A percentile compares a stretch with the other conserved stretches of the same genome.
Evolutionary conservation across 2,113 vertebrate species (phyloP).

Genomic region (Pavo muticus): DNA sequence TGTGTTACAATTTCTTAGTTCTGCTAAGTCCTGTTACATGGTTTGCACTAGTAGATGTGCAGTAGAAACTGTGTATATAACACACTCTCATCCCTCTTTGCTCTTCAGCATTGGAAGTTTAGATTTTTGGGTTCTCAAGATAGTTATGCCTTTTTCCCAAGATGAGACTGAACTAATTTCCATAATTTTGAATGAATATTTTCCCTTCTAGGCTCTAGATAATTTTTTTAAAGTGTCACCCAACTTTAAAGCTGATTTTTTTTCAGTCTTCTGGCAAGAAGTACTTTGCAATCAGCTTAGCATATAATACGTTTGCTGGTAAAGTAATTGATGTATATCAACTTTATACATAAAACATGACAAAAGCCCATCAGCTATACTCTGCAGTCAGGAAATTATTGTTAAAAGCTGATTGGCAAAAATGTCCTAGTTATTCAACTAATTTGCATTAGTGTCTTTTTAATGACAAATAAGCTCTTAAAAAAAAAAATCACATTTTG

Average conservation of each 20-base stretch:
- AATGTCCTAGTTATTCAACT: conserved; percentile 42
- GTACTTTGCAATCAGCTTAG: conserved; percentile 55
- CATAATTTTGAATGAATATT: neutral
- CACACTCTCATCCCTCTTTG: neutral
- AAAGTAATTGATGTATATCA: conserved; percentile 65
- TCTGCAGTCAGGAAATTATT: conserved; percentile 46
- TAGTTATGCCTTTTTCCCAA: neutral
- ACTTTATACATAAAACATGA: conserved; percentile 66
- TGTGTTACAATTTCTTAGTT: neutral
- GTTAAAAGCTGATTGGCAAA: conserved; percentile 47
- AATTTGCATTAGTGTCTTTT: conserved; percentile 22
- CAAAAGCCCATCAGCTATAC: conserved; percentile 46
- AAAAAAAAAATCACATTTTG: conserved; percentile 1
- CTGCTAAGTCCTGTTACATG: neutral
- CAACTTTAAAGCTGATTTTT: neutral
- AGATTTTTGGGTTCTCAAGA: neutral
- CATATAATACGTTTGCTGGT: conserved; percentile 21
- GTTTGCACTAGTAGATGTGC: neutral
- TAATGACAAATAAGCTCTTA: conserved; percentile 23
- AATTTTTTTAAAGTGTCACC: neutral
- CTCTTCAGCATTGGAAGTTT: neutral
- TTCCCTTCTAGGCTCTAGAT: neutral
- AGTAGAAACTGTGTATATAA: neutral
- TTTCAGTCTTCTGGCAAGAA: neutral
- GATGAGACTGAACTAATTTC: neutral